Evolutionary conservation across 1,140 invertebrate genomes (phyloP), one percentile per base, ranked within the genome.

Genomic region (Acromyrmex heyeri): DNA sequence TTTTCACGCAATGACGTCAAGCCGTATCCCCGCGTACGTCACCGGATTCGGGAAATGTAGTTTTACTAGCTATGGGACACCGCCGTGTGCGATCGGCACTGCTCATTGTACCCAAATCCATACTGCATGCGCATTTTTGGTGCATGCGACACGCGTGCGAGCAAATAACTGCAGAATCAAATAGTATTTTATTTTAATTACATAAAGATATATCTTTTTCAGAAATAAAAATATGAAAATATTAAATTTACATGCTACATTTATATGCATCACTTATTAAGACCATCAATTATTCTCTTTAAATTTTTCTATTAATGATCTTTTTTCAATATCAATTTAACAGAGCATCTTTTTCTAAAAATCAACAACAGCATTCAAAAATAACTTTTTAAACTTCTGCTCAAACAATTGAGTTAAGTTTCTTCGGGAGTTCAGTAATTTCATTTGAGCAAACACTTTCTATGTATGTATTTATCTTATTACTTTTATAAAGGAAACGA

Each of bases 1-100:
- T 91, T 91, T 91, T 86, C 90, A 91, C 90, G 90, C 90, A 91
- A 86, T 91, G 90, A 91, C 90, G 90, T 91, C 90, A 91, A 91
- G 82, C 86, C 87, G 90, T 91, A 91, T 91, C 86, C 90, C 83
- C 89, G 87, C 88, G 90, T 91, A 90, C 90, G 90, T 91, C 90
- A 89, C 87, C 55, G 90, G 87, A 89, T 89, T 88, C 85, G 87
- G 85, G 87, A 91, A 91, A 87, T 89, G 90, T 81, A 89, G 85
- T 91, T 91, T 91, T 89, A 86, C 64, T 78, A 76, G 55, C 75
- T 88, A 87, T 89, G 88, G 88, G 88, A 67, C 59, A 65, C 38
- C 72, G 73, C 72, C 55, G 50, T 65, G 59, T 67, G 75, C 57
- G 85, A 88, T 88, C 86, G 75, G 57, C 21, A 73, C 57, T 59